Percentiles rank a stretch among this genome's conserved stretches.
Conservation (phyloP, 1,140 invertebrate species). For the Ips typographus region DNA sequence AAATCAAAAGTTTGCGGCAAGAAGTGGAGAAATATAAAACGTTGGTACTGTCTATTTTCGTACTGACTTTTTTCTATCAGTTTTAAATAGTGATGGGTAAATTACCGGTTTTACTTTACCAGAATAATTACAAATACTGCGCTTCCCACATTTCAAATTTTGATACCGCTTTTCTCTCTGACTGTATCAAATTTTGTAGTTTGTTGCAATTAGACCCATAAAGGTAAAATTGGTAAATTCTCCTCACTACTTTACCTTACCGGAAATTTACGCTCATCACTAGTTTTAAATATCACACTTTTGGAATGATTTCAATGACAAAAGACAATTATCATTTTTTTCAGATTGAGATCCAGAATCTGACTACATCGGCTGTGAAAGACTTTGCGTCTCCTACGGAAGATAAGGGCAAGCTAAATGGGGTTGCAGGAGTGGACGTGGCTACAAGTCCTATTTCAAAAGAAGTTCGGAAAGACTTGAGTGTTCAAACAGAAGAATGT, state of each 20-base stretch:
- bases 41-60: constrained; percentile 39
- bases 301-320: too few relatives aligned
- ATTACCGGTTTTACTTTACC: neutral
- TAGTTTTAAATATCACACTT: too few relatives aligned
- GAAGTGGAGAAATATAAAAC: constrained; percentile 59
- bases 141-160: too few relatives aligned
- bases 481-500: neutral
- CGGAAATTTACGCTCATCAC: too few relatives aligned
- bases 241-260: too few relatives aligned
- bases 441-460: neutral
- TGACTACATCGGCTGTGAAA: constrained; percentile 56
- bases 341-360: constrained; percentile 54
- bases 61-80: neutral
- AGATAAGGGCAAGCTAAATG: constrained; percentile 33
- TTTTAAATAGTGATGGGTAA: neutral
- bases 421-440: neutral
- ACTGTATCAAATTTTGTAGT: too few relatives aligned
- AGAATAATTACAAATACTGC: neutral
- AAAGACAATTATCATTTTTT: neutral
- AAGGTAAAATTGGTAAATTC: too few relatives aligned
- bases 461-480: neutral
- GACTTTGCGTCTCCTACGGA: constrained; percentile 54
- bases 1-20: constrained; percentile 55
- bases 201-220: neutral
- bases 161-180: too few relatives aligned